Base-by-base conservation (phyloP, 2,113 vertebrate species). In the Proterorhinus semilunaris region DNA sequence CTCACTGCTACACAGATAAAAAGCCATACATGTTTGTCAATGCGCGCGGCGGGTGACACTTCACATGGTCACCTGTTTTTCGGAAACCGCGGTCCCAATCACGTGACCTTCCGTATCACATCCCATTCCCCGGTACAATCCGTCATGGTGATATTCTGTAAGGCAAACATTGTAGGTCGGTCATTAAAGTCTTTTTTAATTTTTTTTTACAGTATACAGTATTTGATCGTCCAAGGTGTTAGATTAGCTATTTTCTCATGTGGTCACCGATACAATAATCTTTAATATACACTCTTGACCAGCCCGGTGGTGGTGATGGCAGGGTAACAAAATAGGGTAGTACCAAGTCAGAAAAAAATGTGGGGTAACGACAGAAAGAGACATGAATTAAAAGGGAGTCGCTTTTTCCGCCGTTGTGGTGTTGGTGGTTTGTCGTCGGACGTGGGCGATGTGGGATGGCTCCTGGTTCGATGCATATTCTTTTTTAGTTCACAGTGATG, bases 401-500 rank as follows among this genome's bases (percentile, higher is more conserved):
- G 67, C 45, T 27, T 21, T 63, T 63, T 63, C 17, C 53, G 44
- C 21, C 10, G 44, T 63, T 46, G 61, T 45, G 44, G 8, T 13
- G 49, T 15, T n/a, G 66, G 68, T 62, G 6, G 64, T 65, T 65
- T 74, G 86, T 64, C 75, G 86, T 87, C 79, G 71, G 77, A 89
- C 89, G 87, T 55, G 27, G 27, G 3, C 66, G 74, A 91, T 91
- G 91, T 83, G 90, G 77, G 80, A 92, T 93, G 93, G 91, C 90
- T 94, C 93, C 91, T 91, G 88, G 91, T 89, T 87, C 87, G 92
- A 93, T 94, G 93, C 93, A 93, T 93, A 93, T 89, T 89, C 81
- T 89, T 89, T 89, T 36, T 91, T 91, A 87, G 90, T 92, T 93
- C 92, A 94, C 93, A 94, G 93, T 94, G 93, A 94, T 92, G 92